Percentiles rank a stretch among this genome's conserved stretches.
phyloP scores from a whole-genome alignment of 2,797 vertebrate species.

The Fistularia tabacaria region DNA sequence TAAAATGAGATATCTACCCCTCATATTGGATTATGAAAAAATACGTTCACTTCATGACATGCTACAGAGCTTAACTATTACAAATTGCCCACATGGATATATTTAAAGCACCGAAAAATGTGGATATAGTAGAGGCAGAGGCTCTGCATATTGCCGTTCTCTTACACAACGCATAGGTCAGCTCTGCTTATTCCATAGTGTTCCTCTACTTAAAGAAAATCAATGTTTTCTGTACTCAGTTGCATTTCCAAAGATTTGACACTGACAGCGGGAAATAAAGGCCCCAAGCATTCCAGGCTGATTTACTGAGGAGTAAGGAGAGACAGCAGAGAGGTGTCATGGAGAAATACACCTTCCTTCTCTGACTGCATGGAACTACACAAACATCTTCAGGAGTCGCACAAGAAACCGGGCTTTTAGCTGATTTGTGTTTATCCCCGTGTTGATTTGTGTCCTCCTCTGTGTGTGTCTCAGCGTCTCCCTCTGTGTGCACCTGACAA shows the following conservation, averaged over 20 bases:
- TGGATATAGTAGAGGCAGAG: background rate
- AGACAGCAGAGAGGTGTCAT: slow-evolving; percentile 38
- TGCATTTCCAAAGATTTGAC: slow-evolving; percentile 39
- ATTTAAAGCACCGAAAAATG: background rate
- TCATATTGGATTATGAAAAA: too few relatives aligned
- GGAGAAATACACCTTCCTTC: slow-evolving; percentile 46
- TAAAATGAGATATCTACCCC: background rate
- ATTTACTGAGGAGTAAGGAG: slow-evolving; percentile 44
- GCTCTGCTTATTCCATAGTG: slow-evolving; percentile 34
- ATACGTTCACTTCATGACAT: too few relatives aligned
- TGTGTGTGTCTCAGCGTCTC: slow-evolving; percentile 1
- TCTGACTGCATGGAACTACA: slow-evolving; percentile 29
- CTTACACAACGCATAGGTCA: slow-evolving; percentile 27
- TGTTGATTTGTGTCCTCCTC: slow-evolving; percentile 37
- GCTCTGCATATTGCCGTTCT: slow-evolving; percentile 2
- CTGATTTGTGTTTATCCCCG: slow-evolving; percentile 43
- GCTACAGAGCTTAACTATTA: too few relatives aligned
- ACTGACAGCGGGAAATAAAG: slow-evolving; percentile 20
- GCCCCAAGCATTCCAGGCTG: slow-evolving; percentile 28
- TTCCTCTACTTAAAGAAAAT: slow-evolving; percentile 52
- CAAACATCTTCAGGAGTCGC: slow-evolving; percentile 30
- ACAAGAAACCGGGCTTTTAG: slow-evolving; percentile 35
- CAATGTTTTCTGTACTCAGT: slow-evolving; percentile 41
- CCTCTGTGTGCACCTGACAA: too few relatives aligned
- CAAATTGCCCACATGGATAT: background rate